A percentile compares a stretch with the other conserved stretches of the same genome.
phyloP scores from a whole-genome alignment of 37 sponge, comb jelly and placozoan species.

The Diacarnus erythraeanus region DNA sequence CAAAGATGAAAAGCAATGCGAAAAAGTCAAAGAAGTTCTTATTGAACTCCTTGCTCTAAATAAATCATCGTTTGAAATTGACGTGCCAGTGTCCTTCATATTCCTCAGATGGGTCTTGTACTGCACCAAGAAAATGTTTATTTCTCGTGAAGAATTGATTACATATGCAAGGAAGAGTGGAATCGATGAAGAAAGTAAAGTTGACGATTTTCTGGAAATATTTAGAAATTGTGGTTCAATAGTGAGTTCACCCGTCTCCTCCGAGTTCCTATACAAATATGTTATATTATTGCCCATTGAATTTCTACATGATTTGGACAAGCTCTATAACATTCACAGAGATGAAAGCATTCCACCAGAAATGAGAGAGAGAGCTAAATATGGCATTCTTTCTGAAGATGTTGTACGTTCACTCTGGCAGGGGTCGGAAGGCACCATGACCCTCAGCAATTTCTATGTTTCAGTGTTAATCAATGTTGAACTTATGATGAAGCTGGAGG shows the following conservation, averaged over 20 bases:
- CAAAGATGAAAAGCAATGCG: not conserved
- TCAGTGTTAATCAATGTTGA: not conserved
- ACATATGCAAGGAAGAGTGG: not conserved
- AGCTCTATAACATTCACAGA: slow-evolving; percentile 20
- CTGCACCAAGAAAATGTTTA: not conserved
- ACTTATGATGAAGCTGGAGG: not conserved
- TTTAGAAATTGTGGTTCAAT: slow-evolving; percentile 11
- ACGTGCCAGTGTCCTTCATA: slow-evolving; percentile 2
- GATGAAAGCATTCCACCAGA: not conserved
- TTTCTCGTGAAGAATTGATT: not conserved
- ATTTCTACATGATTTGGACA: not conserved
- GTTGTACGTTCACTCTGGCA: not conserved
- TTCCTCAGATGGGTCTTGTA: slow-evolving; percentile 1
- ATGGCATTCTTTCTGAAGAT: slow-evolving; percentile 10
- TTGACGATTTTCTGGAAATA: not conserved
- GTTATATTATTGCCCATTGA: slow-evolving; percentile 6
- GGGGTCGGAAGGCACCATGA: not conserved
- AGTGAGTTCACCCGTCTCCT: not conserved
- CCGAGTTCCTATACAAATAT: not conserved
- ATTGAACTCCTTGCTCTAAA: not conserved
- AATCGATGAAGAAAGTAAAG: not conserved
- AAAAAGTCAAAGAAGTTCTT: not conserved
- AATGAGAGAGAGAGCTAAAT: not conserved
- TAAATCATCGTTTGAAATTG: not conserved
- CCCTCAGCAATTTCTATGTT: not conserved